Evolutionary conservation across 2,113 vertebrate species (phyloP).

Genomic region (Gallinago undulata): DNA sequence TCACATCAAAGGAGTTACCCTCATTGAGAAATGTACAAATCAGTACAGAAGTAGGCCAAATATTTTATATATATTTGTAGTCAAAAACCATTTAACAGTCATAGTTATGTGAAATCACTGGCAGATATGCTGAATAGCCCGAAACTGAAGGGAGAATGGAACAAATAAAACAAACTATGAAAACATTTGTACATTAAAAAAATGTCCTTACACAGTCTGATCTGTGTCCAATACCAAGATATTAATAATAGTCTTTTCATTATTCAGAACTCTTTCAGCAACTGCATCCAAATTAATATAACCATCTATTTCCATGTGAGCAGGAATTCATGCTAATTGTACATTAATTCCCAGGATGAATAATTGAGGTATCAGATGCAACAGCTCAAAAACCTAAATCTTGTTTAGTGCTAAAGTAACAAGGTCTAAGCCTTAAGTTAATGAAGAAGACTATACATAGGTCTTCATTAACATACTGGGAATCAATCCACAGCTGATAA

Average conservation of each 20-base stretch:
- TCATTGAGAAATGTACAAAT: not conserved
- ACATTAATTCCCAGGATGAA: constrained; percentile 74
- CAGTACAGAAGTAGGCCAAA: not conserved
- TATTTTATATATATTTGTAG: not conserved
- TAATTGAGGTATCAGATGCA: constrained; percentile 74
- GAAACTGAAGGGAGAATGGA: constrained; percentile 12
- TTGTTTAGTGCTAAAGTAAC: constrained; percentile 69
- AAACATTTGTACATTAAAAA: constrained; percentile 18
- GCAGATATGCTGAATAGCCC: not conserved
- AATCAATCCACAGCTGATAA: constrained; percentile 64
- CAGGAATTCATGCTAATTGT: constrained; percentile 71
- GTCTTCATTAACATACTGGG: constrained; percentile 67
- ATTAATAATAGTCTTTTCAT: constrained; percentile 60
- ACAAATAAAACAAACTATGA: constrained; percentile 44
- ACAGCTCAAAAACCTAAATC: constrained; percentile 62
- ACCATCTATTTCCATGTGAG: constrained; percentile 67
- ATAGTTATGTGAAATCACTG: constrained; percentile 1
- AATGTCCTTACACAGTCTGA: constrained; percentile 10
- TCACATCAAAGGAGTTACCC: not conserved
- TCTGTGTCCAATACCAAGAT: constrained; percentile 51
- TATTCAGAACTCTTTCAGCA: constrained; percentile 60
- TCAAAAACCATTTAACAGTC: not conserved
- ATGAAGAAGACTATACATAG: constrained; percentile 72
- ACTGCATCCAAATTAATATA: constrained; percentile 61
- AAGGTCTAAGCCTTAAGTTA: constrained; percentile 62